Evolutionary conservation across 2,888 invertebrate species (phyloP).

Genomic region (Dynastes tityus): DNA sequence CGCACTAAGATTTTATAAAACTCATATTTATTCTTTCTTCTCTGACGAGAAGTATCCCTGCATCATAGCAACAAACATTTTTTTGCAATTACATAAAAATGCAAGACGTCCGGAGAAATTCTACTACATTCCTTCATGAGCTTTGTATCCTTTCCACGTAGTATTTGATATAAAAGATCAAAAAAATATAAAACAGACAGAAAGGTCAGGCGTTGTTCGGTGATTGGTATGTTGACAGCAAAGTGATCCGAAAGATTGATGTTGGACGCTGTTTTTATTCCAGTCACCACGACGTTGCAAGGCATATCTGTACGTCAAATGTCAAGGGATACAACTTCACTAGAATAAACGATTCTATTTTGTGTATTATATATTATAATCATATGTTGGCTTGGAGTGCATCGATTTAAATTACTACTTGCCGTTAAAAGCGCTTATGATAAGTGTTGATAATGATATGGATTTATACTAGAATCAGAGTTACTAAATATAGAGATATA

Average conservation of each 20-base stretch:
- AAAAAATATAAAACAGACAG: slow-evolving; percentile 21
- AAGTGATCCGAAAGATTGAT: slow-evolving; percentile 65
- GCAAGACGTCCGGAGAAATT: background rate
- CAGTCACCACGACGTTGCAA: slow-evolving; percentile 59
- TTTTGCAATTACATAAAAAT: slow-evolving; percentile 1
- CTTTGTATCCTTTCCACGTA: background rate
- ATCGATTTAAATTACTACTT: background rate
- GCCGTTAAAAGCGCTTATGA: background rate
- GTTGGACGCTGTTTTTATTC: slow-evolving; percentile 61
- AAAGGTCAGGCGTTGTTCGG: slow-evolving; percentile 30
- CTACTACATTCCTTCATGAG: slow-evolving; percentile 11
- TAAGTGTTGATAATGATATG: too few species aligned
- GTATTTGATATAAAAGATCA: slow-evolving; percentile 25
- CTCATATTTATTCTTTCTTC: too few species aligned
- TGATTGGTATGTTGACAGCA: slow-evolving; percentile 57
- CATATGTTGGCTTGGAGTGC: background rate
- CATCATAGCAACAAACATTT: too few species aligned
- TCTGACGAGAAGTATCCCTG: too few species aligned
- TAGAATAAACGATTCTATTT: slow-evolving; percentile 38
- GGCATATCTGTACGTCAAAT: slow-evolving; percentile 52
- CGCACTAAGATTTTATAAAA: too few species aligned
- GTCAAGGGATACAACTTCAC: slow-evolving; percentile 48
- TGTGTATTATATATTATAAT: slow-evolving; percentile 17
- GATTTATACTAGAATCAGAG: too few species aligned
- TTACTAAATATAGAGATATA: too few species aligned